Conservation (phyloP, 2,888 invertebrate genomes). For the Heteropelma amictum region DNA sequence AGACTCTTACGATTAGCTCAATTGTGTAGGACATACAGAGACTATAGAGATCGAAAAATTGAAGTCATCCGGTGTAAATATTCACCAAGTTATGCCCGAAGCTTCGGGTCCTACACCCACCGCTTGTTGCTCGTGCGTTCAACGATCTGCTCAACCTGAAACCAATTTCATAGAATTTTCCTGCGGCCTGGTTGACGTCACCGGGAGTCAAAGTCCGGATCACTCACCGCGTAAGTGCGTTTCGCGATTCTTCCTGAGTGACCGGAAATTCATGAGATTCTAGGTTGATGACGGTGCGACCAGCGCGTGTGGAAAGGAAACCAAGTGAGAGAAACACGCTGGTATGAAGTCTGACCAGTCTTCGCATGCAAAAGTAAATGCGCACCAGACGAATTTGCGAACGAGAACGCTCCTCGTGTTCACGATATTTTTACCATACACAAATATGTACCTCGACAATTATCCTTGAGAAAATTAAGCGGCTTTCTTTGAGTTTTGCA, state of each 20-base stretch:
- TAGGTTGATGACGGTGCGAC: constrained; percentile 45
- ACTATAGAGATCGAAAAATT: no score
- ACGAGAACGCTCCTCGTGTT: constrained; percentile 2
- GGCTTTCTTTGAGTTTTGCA: constrained; percentile 43
- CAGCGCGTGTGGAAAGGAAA: not conserved
- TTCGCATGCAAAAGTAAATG: constrained; percentile 8
- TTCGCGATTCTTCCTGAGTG: constrained; percentile 61
- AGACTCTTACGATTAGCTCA: no score
- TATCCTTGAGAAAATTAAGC: constrained; percentile 15
- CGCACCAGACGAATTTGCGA: constrained; percentile 9
- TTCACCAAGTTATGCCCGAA: no score
- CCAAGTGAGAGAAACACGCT: not conserved
- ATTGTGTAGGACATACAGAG: no score
- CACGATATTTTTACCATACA: not conserved
- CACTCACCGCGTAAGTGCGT: constrained; percentile 67
- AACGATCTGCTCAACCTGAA: not conserved
- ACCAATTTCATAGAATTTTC: not conserved
- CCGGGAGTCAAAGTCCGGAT: constrained; percentile 43
- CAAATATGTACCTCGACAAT: not conserved
- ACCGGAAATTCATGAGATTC: constrained; percentile 66
- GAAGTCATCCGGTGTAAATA: no score
- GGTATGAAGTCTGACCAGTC: not conserved
- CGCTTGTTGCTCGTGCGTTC: no score
- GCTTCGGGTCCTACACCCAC: no score
- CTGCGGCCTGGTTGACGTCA: constrained; percentile 6